Base-by-base conservation (phyloP, 23 tunicate genomes). In the Diplosoma virens region DNA sequence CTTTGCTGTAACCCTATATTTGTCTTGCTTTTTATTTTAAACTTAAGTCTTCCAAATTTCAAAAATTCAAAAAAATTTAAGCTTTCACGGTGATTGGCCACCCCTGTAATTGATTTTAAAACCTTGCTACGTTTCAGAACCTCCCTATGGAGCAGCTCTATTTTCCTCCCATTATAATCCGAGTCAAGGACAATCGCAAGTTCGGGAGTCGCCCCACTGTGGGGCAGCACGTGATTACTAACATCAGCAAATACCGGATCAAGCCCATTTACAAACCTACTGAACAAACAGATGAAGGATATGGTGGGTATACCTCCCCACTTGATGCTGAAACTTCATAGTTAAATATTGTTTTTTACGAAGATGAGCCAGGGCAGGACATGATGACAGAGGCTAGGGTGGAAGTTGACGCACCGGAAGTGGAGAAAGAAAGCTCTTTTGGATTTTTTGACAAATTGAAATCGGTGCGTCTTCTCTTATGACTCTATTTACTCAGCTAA, bases 201-300 rank as follows among this genome's bases (percentile, higher is more conserved):
- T 92, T 92, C 37, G 97, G 97, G 21, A 50, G 97, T 26, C 63
- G 97, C 23, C 97, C 97, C 53, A 92, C 97, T 0, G 97, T 92
- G 0, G 97, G 97, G 0, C 97, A 92, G 32, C 97, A 92, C 59
- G 82, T 85, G 41, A 92, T 92, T 68, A 80, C 97, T 0, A 59
- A 92, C 78, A 32, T 77, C 67, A 66, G 79, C 1, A 46, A 47
- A 32, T 83, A 92, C 60, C 76, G 84, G 33, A 83, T 85, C 22
- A 79, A 71, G 30, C 82, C 92, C 7, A 47, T 72, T 33, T 11
- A 7, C 21, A 35, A 6, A 35, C 50, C 50, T 2, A 9, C 24
- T 26, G 74, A 67, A 6, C 25, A 34, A 17, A 5, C 5, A 2
- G 74, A 67, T 37, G 74, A 67, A 35, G 74, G 74, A 35, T 67